Base-by-base conservation (phyloP, 2,113 vertebrate genomes). In the Hiodon tergisus region DNA sequence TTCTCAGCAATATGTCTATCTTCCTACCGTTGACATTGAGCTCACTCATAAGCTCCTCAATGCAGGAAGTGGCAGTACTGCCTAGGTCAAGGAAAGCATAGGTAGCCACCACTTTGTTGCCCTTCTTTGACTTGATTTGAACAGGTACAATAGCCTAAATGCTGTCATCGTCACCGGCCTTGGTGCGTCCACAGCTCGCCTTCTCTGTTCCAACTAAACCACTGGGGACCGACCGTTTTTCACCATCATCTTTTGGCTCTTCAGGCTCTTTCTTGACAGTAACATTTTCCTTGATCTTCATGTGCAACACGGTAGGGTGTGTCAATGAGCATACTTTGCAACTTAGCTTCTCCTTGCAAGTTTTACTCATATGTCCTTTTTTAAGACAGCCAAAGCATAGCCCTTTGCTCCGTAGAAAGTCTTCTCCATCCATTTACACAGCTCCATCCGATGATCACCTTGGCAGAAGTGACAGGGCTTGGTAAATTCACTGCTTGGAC, bases 31-130 rank as follows among this genome's bases (percentile, higher is more conserved):
- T 67, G 65, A 51, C 1, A n/a, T 59, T 68, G 5, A 69, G 62
- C 7, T 67, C 17, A 7, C 31, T 68, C 63, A 75, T 57, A 11
- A 67, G 17, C 17, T 51, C 31, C 16, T 57, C 62, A 2, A 14
- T 31, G 17, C 52, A 69, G 16, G 55, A 69, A 9, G 51, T 53
- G 16, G 51, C 68, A 16, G 68, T 16, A 16, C 68, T 69, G 10
- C 68, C 51, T 13, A 52, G 67, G n/a, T 69, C 67, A 13, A 66
- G 63, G 10, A 66, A 69, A 10, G 67, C 50, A 52, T 53, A 69
- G 51, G 67, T 69, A 6, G 51, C 2, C 4, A 52, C 13, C 8
- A 69, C 50, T 69, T 31, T 46, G 5, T 52, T 47, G 46, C 69
- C 52, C 51, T 69, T 71, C n/a, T 31, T 57, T 5, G 16, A 4